Conservation (phyloP, 1,140 invertebrate genomes). For the Neuroterus valhalla region DNA sequence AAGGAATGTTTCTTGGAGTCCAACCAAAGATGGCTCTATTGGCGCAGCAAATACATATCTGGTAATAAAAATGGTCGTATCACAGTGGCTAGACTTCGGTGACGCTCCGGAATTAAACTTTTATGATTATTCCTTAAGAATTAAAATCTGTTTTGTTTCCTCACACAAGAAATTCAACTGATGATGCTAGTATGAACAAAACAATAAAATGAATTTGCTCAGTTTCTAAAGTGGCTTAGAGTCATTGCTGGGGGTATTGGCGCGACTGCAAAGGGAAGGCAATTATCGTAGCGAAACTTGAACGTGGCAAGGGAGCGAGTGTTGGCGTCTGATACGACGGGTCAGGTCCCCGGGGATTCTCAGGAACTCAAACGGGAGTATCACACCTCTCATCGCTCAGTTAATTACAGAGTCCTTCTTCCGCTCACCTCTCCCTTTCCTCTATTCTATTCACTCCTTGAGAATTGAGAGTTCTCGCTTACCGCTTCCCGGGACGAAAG, state of each 20-base stretch:
- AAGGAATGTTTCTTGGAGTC: no score
- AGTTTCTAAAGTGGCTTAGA: conserved; percentile 33
- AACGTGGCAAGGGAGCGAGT: conserved; percentile 60
- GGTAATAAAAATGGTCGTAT: no score
- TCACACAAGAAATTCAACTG: no score
- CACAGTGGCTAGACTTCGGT: no score
- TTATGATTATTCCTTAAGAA: no score
- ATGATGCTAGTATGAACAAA: no score
- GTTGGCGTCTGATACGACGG: conserved; percentile 69
- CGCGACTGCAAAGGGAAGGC: conserved; percentile 61
- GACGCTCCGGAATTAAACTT: no score
- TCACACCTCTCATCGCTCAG: conserved; percentile 59
- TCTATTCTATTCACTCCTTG: conserved; percentile 34
- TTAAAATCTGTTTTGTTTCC: no score
- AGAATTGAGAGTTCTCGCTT: no score
- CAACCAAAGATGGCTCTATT: no score
- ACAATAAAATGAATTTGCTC: conserved; percentile 29
- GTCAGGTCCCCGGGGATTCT: conserved; percentile 69
- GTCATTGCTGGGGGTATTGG: conserved; percentile 42
- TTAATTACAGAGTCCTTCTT: conserved; percentile 64
- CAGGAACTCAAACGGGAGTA: conserved; percentile 68
- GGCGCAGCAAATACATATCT: no score
- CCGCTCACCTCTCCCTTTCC: conserved; percentile 35
- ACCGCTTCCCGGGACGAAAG: no score
- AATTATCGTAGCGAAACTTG: conserved; percentile 73